Percentiles rank a stretch among this genome's conserved stretches.
Evolutionary conservation across 2,888 invertebrate genomes (phyloP).

Genomic region (Fragum whitleyi): DNA sequence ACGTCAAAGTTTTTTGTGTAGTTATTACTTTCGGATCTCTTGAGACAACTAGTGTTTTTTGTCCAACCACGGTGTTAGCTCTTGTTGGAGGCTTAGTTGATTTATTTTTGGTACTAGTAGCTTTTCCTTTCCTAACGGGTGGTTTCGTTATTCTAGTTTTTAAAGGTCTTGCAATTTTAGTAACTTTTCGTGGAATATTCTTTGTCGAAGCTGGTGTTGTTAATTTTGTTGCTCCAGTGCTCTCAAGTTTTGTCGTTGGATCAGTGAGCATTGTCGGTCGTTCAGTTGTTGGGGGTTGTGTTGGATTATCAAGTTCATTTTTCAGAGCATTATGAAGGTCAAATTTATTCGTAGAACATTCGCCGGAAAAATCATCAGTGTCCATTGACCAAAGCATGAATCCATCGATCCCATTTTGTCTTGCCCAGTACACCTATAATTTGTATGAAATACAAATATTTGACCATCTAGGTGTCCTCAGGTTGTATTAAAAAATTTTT

Average conservation of each 20-base stretch:
- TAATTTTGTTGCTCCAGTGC: background rate
- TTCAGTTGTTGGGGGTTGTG: background rate
- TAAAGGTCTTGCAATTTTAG: too few relatives aligned
- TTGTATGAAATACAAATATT: conserved; percentile 5
- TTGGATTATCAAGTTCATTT: conserved; percentile 21
- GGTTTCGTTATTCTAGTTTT: too few relatives aligned
- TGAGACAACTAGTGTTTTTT: too few relatives aligned
- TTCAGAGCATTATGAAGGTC: conserved; percentile 42
- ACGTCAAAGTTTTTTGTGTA: too few relatives aligned
- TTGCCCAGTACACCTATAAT: conserved; percentile 61
- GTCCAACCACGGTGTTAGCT: too few relatives aligned
- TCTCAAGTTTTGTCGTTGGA: background rate
- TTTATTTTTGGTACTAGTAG: too few relatives aligned
- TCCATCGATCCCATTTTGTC: conserved; percentile 44
- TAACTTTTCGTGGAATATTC: background rate
- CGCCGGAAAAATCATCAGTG: conserved; percentile 54
- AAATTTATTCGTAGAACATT: conserved; percentile 39
- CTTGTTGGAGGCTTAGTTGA: too few relatives aligned
- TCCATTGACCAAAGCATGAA: conserved; percentile 59
- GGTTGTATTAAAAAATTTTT: too few relatives aligned
- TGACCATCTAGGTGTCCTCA: background rate
- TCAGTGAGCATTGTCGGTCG: background rate
- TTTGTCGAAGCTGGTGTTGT: background rate
- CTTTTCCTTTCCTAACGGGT: too few relatives aligned
- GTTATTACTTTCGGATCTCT: too few relatives aligned